Evolutionary conservation across 1,140 invertebrate genomes (phyloP), one percentile per base, ranked within the genome.

Genomic region (Musca domestica): DNA sequence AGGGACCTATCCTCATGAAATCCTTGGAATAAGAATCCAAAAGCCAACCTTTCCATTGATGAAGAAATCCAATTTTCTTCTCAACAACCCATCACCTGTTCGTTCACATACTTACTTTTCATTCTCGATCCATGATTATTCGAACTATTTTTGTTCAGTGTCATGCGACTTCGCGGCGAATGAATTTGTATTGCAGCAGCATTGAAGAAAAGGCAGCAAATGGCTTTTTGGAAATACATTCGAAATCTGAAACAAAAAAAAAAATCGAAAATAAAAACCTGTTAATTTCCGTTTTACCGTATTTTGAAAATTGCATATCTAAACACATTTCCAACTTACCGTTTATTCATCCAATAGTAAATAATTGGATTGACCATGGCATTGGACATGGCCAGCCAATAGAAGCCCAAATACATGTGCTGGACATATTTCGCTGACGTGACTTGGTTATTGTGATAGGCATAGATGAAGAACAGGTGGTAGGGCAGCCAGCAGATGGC

Each of bases 351-450:
- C 90, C 92, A 95, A 79, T 94, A 95, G 80, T 95, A 95, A 34
- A 96, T 93, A 52, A 95, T 88, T 0, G 94, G 93, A 83, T 96
- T 95, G 65, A 95, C 92, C 90, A 95, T 94, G 2, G 93, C 91
- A 74, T 95, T 95, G 2, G 91, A 90, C 94, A 96, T 96, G 2
- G 94, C 94, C 17, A 96, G 84, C 92, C 92, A 96, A 75, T 95
- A 96, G 81, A 95, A 95, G 6, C 87, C 86, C 10, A 96, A 82
- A 81, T 91, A 92, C 49, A 95, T 84, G 71, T 94, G 91, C 74
- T 93, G 92, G 0, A 93, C 88, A 74, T 92, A 92, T 66, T 86
- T 86, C 67, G 85, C 88, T 73, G 88, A 88, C 22, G 90, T 82
- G 12, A 94, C 85, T 14, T 88, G 86, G 9, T 87, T 87, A 81